Conservation (phyloP, 2,113 vertebrate species). For the Oophaga pumilio region DNA sequence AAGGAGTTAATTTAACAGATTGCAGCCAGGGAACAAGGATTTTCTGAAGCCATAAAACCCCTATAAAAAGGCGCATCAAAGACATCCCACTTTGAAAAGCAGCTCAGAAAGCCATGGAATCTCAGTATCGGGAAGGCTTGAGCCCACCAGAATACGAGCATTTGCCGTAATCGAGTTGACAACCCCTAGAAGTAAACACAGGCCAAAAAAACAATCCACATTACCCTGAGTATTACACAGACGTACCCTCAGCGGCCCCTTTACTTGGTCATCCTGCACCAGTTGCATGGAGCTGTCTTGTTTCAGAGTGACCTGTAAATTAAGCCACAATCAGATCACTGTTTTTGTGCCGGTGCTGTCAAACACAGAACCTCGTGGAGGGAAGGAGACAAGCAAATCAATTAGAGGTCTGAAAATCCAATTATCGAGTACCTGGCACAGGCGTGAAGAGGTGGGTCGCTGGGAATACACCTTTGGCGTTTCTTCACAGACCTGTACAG, state of each 20-base stretch:
- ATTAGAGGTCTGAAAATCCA: conserved; percentile 15
- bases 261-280: conserved; percentile 98
- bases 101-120: too few species aligned
- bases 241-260: conserved; percentile 92
- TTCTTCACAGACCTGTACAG: neutral
- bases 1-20: too few species aligned
- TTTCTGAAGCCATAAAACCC: too few species aligned
- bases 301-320: conserved; percentile 88
- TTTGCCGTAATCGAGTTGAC: too few species aligned
- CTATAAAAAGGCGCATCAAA: too few species aligned
- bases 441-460: conserved; percentile 5
- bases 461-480: conserved; percentile 4
- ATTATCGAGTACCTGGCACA: conserved; percentile 18
- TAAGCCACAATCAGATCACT: conserved; percentile 6
- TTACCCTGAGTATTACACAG: conserved; percentile 39
- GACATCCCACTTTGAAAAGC: too few species aligned
- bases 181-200: neutral
- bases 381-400: neutral
- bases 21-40: too few species aligned
- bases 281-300: conserved; percentile 92
- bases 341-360: neutral
- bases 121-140: too few species aligned
- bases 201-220: neutral
- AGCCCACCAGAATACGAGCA: too few species aligned
- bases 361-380: conserved; percentile 14